Evolutionary conservation across 2,888 invertebrate genomes (phyloP).

Genomic region (Lycia hirtaria): DNA sequence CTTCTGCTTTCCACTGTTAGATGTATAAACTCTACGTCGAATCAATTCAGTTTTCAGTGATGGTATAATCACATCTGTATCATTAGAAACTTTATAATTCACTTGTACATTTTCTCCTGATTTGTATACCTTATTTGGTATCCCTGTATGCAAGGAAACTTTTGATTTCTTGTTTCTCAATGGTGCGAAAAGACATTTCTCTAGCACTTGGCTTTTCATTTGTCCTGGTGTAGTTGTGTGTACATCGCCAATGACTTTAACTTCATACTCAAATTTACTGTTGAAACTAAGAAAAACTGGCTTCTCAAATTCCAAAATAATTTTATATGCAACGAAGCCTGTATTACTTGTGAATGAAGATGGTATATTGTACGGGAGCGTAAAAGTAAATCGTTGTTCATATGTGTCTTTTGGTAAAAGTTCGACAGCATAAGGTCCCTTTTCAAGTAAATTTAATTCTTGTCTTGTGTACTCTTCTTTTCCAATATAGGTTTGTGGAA

Average conservation of each 20-base stretch:
- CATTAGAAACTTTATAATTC: slow-evolving; percentile 36
- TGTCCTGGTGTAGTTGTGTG: slow-evolving; percentile 27
- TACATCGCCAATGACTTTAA: slow-evolving; percentile 41
- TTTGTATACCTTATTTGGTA: slow-evolving; percentile 31
- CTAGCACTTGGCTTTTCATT: slow-evolving; percentile 32
- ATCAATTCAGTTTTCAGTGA: slow-evolving; percentile 38
- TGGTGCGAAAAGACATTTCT: slow-evolving; percentile 41
- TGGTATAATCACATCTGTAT: slow-evolving; percentile 35
- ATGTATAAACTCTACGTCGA: slow-evolving; percentile 34
- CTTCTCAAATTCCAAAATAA: slow-evolving; percentile 40
- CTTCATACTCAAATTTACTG: slow-evolving; percentile 33
- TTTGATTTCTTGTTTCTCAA: slow-evolving; percentile 37
- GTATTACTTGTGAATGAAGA: slow-evolving; percentile 42
- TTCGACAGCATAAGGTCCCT: slow-evolving; percentile 7
- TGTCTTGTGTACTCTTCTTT: slow-evolving; percentile 40
- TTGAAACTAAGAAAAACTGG: slow-evolving; percentile 37
- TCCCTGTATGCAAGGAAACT: slow-evolving; percentile 36
- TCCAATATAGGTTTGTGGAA: slow-evolving; percentile 27
- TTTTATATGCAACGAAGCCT: slow-evolving; percentile 39
- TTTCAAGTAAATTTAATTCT: slow-evolving; percentile 32
- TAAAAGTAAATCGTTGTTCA: slow-evolving; percentile 39
- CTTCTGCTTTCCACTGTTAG: slow-evolving; percentile 30
- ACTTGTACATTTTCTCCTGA: slow-evolving; percentile 35
- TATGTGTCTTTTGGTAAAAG: slow-evolving; percentile 28
- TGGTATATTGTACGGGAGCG: slow-evolving; percentile 44